These are phyloP conservation scores for Anabacerthia variegaticeps DNA, from an alignment of 2,797 vertebrate genomes.

Conservation along the genomic window DNA sequence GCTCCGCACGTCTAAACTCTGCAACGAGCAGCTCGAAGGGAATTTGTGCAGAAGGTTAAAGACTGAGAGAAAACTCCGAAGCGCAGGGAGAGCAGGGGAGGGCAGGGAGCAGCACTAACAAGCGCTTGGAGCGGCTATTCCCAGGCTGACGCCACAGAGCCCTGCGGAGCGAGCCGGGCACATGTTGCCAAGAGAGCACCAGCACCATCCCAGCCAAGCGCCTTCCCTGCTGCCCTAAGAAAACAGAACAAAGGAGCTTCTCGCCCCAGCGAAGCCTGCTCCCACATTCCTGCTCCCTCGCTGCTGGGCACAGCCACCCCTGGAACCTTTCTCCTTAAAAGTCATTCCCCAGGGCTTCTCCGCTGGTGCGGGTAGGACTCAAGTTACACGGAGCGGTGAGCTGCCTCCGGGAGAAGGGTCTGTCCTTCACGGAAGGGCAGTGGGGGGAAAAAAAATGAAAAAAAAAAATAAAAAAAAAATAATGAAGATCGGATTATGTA, in stretches of 20 bases:
- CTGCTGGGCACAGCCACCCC: background rate
- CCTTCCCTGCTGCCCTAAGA: conserved; percentile 50
- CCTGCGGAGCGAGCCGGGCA: conserved; percentile 59
- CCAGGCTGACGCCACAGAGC: conserved; percentile 73
- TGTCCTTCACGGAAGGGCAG: background rate
- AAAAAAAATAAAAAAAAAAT: too few relatives aligned
- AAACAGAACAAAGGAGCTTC: conserved; percentile 55
- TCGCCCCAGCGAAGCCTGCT: background rate
- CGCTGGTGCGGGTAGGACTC: background rate
- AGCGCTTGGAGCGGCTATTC: conserved; percentile 64
- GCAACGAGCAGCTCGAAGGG: background rate
- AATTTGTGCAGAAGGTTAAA: background rate
- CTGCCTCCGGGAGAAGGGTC: background rate
- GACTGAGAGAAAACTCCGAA: background rate
- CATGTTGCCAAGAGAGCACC: conserved; percentile 77
- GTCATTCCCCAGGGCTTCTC: background rate
- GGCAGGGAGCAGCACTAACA: conserved; percentile 35
- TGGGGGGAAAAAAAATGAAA: too few relatives aligned
- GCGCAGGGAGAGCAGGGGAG: background rate
- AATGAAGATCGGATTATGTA: background rate
- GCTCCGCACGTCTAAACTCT: accelerated
- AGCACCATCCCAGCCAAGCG: conserved; percentile 20
- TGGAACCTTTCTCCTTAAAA: background rate
- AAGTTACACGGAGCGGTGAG: background rate
- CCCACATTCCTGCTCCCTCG: background rate